phyloP scores from a whole-genome alignment of 2,797 vertebrate species.

The Pseudopleuronectes americanus region DNA sequence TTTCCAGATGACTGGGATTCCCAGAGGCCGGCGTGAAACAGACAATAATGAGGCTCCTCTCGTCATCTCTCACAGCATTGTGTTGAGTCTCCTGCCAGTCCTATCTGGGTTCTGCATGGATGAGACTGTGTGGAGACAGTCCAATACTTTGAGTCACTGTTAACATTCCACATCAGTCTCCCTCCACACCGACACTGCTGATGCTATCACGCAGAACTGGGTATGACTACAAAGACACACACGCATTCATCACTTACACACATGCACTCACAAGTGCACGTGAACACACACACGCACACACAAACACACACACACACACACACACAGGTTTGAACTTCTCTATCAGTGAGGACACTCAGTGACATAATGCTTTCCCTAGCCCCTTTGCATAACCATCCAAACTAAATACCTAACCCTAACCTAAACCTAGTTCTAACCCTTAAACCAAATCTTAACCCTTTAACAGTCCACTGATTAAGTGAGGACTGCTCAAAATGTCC shows the following conservation, averaged over 20 bases:
- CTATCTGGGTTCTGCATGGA: conserved; percentile 70
- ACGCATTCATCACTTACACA: conserved; percentile 18
- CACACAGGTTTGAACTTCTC: too few relatives aligned
- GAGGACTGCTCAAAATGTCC: too few relatives aligned
- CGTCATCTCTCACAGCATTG: conserved; percentile 31
- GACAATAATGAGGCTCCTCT: conserved; percentile 38
- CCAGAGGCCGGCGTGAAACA: conserved; percentile 31
- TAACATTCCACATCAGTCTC: conserved; percentile 78
- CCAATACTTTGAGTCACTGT: conserved; percentile 72
- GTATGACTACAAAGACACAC: conserved; percentile 47
- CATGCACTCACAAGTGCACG: neutral
- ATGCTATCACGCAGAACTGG: conserved; percentile 65
- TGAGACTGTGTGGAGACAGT: conserved; percentile 71
- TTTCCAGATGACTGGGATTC: conserved; percentile 44
- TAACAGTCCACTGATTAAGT: too few relatives aligned
- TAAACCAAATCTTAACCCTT: too few relatives aligned
- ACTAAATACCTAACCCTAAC: too few relatives aligned
- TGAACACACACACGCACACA: neutral
- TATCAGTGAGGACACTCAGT: too few relatives aligned
- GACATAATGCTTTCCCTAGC: too few relatives aligned
- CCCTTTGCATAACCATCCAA: too few relatives aligned
- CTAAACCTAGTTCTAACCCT: too few relatives aligned
- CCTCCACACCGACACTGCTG: conserved; percentile 59
- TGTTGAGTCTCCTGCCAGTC: conserved; percentile 54
- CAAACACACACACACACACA: too few relatives aligned